Base-by-base conservation (phyloP, 2,797 vertebrate species). In the Kryptolebias ocellatus region DNA sequence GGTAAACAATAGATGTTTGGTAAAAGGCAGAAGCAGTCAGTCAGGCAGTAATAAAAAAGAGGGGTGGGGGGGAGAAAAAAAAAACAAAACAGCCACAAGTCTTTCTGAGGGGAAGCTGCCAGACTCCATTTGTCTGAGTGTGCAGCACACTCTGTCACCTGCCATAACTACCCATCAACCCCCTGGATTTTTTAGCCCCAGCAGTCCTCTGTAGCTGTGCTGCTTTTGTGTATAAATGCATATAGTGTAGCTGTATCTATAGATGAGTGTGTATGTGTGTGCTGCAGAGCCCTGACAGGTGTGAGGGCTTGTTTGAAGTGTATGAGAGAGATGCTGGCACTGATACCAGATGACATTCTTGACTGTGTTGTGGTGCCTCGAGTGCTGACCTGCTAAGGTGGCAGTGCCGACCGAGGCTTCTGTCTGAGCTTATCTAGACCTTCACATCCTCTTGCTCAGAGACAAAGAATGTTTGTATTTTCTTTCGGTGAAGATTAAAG, bases 11-110 rank as follows among this genome's bases (percentile, higher is more conserved):
- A 83, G 90, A 76, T 87, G 87, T 90, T 91, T 92, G 83, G 83
- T 91, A 78, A 70, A 84, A 92, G 81, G 86, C 87, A 90, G 88
- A 80, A 88, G 93, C 93, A 96, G 90, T 72, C 94, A 95, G 90
- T 74, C 92, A 90, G 44, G 80, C 87, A 91, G 82, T 74, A 86
- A 83, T 75, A 89, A 80, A 75, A 87, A 24, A 34, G 29, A 39
- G 80, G 85, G 64, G 73, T 0, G 10, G 16, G 11, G 72, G 29
- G 17, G 60, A 72, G 7, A 82, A 69, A 24, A 39, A 34, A 51
- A 67, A 69, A 69, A 29, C 67, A 81, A 87, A 91, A 82, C 88
- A 87, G 78, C 88, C 72, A 70, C 69, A 69, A 87, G 80, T 88
- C 87, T 90, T 90, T 87, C 86, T 87, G 89, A 85, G 71, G 88